Evolutionary conservation across 2,888 invertebrate species (phyloP), one percentile per base, ranked within the genome.

Genomic region (Sminthurinus aureus): DNA sequence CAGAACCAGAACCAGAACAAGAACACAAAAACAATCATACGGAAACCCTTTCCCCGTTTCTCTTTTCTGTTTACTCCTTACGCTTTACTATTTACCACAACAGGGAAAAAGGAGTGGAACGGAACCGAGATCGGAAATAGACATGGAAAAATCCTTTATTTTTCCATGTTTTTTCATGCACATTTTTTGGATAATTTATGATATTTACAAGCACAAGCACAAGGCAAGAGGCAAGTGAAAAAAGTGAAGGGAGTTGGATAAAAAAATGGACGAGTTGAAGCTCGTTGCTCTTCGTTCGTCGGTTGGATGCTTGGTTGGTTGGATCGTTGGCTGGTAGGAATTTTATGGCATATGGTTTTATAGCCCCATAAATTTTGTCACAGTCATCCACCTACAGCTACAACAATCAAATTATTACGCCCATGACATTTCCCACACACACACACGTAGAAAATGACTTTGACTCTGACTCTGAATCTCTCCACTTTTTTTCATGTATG

Each of bases 311-410:
- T n/a, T n/a, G n/a, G n/a, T n/a, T 38, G 38, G 38, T 6, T 38
- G 38, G 6, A 4, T 38, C 38, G 58, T 58, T 58, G 58, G 58
- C 18, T 58, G 15, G 58, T 38, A 4, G 58, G 58, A 58, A 58
- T 69, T 69, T 69, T 20, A 69, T n/a, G 67, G 67, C 67, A 69
- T 69, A 69, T 69, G 67, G 20, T 69, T 69, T 69, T 69, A 69
- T 69, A 20, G 22, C 67, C 67, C n/a, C 67, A 69, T 69, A 69
- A 69, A 69, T 69, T 69, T 22, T 69, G 22, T 69, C 20, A 69
- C 22, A 69, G 67, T 69, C 67, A 22, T 69, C 22, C 67, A 69
- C 22, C 67, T 69, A 20, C 67, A 20, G n/a, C 22, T 69, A n/a
- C 67, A 69, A 69, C n/a, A 20, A 20, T 69, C 67, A 20, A 69